phyloP scores from a whole-genome alignment of 2,113 vertebrate genomes.

The Epinephelus moara region DNA sequence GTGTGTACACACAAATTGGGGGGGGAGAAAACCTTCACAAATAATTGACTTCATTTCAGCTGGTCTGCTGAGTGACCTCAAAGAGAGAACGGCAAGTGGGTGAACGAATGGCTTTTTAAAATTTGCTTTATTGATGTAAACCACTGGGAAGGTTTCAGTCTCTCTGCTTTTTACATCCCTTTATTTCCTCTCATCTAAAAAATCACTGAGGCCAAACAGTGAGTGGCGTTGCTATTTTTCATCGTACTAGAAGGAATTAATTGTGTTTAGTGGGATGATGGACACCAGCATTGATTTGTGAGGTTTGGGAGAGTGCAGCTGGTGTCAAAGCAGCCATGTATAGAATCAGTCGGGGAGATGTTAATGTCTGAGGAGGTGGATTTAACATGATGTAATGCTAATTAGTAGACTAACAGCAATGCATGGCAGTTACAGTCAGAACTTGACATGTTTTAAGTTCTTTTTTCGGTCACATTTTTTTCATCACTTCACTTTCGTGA shows the following conservation, averaged over 20 bases:
- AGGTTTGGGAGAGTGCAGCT: conserved; percentile 28
- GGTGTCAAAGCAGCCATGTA: conserved; percentile 48
- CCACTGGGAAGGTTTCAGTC: conserved; percentile 12
- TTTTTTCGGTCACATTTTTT: background rate
- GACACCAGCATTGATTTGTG: conserved; percentile 56
- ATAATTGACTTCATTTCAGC: conserved; percentile 45
- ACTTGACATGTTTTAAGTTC: background rate
- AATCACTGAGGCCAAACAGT: conserved; percentile 33
- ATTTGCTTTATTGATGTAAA: conserved; percentile 19
- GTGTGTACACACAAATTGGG: conserved; percentile 7
- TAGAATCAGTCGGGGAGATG: conserved; percentile 26
- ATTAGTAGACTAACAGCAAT: conserved; percentile 24
- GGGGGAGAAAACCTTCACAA: conserved; percentile 7
- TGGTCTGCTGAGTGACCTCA: conserved; percentile 13
- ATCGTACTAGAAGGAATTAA: conserved; percentile 48
- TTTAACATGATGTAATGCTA: conserved; percentile 44
- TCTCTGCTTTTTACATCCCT: conserved; percentile 5
- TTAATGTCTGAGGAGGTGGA: conserved; percentile 29
- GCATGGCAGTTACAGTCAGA: conserved; percentile 20
- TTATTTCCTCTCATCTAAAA: conserved; percentile 26
- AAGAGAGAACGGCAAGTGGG: conserved; percentile 1
- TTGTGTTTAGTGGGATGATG: conserved; percentile 58
- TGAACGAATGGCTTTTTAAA: conserved; percentile 7
- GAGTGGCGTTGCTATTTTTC: conserved; percentile 39
- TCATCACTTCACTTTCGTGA: background rate